Conservation (phyloP, 2,888 invertebrate species). For the Cataglyphis altisquamis region DNA sequence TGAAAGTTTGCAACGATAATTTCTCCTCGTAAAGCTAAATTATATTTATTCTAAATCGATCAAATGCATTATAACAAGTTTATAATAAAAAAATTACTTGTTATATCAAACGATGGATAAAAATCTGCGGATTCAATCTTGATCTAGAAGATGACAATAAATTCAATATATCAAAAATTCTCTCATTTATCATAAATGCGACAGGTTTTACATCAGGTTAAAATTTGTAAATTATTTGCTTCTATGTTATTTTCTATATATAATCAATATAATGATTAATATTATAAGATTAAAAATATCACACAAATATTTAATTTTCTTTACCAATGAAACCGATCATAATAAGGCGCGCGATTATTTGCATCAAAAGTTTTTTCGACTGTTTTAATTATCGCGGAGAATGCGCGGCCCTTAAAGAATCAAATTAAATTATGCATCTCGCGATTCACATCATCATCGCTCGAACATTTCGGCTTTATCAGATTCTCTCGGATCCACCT, state of each 20-base stretch:
- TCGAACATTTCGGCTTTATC: conserved; percentile 23
- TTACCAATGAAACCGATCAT: background rate
- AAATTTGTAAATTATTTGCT: background rate
- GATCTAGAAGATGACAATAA: background rate
- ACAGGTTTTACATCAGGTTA: background rate
- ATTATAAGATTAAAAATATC: conserved; percentile 5
- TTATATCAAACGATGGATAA: background rate
- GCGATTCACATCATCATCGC: background rate
- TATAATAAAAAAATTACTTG: background rate
- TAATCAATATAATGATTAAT: background rate
- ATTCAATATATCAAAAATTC: conserved; percentile 4
- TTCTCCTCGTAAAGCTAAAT: background rate
- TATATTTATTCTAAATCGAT: conserved; percentile 1
- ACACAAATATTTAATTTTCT: conserved; percentile 17
- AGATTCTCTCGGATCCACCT: conserved; percentile 12
- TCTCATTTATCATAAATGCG: background rate
- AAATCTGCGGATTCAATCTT: background rate
- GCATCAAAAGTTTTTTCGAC: background rate
- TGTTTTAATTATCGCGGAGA: background rate
- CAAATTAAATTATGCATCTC: background rate
- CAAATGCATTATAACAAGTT: background rate
- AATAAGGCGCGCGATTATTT: background rate
- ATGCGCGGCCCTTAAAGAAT: background rate
- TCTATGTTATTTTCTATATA: background rate
- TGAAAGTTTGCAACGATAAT: conserved; percentile 22